Evolutionary conservation across 2,113 vertebrate species (phyloP), one percentile per base, ranked within the genome.

Genomic region (Panurus biarmicus): DNA sequence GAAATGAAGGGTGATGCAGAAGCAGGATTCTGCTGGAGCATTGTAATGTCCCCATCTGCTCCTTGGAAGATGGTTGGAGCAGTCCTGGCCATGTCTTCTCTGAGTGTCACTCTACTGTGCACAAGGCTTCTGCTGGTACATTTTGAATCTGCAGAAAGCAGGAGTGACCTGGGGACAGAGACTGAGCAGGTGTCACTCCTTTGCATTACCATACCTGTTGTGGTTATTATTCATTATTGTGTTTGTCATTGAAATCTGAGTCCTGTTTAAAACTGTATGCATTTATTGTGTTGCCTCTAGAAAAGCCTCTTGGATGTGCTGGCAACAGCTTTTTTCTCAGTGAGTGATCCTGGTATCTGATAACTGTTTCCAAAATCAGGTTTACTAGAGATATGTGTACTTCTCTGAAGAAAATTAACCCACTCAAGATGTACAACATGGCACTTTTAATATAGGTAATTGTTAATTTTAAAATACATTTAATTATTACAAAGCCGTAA

Each of bases 181-280:
- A 33, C 79, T 38, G 45, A 70, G 45, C n/a, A 33, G 11, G 7
- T 67, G 53, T 72, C 44, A 4, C 40, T 72, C 19, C 44, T 71
- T 70, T 61, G 19, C 10, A 13, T 70, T 3, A 0, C 0, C 1
- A 21, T 51, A 20, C 6, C 6, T 2, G 0, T 36, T 66, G 15
- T 35, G 4, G 0, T 53, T 66, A 12, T 53, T 81, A 69, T 14
- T 76, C 13, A 6, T 53, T 82, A 11, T 50, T 17, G 22, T 36
- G 16, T 18, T 40, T 45, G 54, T 36, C 62, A 67, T 12, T 74
- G 71, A 53, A 44, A 54, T 58, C 5, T 1, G 2, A 71, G 22
- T 47, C 10, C 36, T 82, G 0, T 58, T 79, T 67, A 36, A 71
- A 67, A 26, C 16, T 45, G 25, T 4, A 18, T 51, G 10, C 5